These are phyloP conservation scores for Halictus ligatus DNA, from an alignment of 2,888 invertebrate species.

Conservation along the genomic window DNA sequence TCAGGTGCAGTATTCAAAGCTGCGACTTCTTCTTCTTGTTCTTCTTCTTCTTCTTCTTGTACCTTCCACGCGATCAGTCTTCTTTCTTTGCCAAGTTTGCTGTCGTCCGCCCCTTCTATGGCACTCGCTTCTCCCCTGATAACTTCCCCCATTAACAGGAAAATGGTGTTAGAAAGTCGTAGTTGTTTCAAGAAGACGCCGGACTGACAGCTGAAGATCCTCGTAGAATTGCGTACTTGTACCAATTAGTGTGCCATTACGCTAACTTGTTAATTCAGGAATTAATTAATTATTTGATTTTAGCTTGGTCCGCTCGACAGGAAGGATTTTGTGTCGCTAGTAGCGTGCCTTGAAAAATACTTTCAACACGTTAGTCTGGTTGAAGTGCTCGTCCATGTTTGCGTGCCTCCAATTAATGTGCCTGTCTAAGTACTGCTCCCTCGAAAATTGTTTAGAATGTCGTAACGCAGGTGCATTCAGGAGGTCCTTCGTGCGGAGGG, in stretches of 20 bases:
- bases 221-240: background rate
- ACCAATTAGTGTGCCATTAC: background rate
- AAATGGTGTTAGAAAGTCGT: background rate
- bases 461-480: background rate
- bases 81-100: constrained; percentile 13
- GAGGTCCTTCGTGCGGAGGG: background rate
- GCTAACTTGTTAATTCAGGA: background rate
- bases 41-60: constrained; percentile 14
- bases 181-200: background rate
- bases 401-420: no score
- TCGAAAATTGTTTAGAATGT: background rate
- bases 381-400: no score
- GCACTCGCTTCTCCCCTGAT: background rate
- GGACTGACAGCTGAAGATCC: background rate
- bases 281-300: background rate
- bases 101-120: background rate
- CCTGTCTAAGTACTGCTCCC: no score
- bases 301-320: background rate
- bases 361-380: no score
- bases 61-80: constrained; percentile 15
- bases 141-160: background rate
- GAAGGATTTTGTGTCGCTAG: no score
- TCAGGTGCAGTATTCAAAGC: constrained; percentile 52
- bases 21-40: constrained; percentile 25
- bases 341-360: no score